A percentile compares a stretch with the other conserved stretches of the same genome.
phyloP scores from a whole-genome alignment of 1,140 invertebrate genomes.

The Drosophila ogumai region DNA sequence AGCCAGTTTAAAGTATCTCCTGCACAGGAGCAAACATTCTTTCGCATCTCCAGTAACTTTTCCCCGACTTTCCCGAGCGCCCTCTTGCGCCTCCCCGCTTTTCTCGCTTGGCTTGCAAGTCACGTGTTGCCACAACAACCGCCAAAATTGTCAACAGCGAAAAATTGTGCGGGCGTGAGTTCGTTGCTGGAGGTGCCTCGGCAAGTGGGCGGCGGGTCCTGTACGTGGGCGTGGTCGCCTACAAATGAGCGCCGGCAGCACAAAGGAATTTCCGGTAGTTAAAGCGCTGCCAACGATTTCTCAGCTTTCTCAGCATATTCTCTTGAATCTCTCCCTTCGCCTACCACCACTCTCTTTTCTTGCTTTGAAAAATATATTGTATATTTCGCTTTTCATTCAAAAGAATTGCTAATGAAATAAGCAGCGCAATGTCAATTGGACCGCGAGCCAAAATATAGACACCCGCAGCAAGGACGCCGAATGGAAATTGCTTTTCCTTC shows the following conservation, averaged over 20 bases:
- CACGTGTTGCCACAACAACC: slow-evolving; percentile 83
- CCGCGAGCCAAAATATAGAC: slow-evolving; percentile 32
- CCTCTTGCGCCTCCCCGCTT: not conserved
- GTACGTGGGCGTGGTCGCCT: slow-evolving; percentile 39
- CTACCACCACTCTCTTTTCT: slow-evolving; percentile 12
- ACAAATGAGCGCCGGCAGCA: slow-evolving; percentile 75
- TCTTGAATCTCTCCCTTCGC: slow-evolving; percentile 15
- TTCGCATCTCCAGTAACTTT: slow-evolving; percentile 64
- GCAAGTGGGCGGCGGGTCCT: slow-evolving; percentile 11
- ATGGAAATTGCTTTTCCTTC: slow-evolving; percentile 14
- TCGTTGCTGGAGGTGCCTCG: slow-evolving; percentile 39
- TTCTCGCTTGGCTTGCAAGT: slow-evolving; percentile 75
- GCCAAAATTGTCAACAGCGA: slow-evolving; percentile 83
- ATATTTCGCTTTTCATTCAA: slow-evolving; percentile 58
- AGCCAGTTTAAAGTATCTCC: slow-evolving; percentile 67
- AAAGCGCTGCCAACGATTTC: slow-evolving; percentile 67
- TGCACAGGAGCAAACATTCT: slow-evolving; percentile 51
- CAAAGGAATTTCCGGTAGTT: slow-evolving; percentile 83
- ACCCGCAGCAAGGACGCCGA: slow-evolving; percentile 17
- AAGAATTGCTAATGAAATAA: slow-evolving; percentile 82
- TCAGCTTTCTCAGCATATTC: slow-evolving; percentile 50
- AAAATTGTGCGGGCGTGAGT: slow-evolving; percentile 81
- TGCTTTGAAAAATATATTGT: slow-evolving; percentile 40
- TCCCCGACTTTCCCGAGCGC: slow-evolving; percentile 12
- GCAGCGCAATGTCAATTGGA: slow-evolving; percentile 50